phyloP scores from a whole-genome alignment of 1,140 invertebrate genomes.

The Bilobella aurantiaca region DNA sequence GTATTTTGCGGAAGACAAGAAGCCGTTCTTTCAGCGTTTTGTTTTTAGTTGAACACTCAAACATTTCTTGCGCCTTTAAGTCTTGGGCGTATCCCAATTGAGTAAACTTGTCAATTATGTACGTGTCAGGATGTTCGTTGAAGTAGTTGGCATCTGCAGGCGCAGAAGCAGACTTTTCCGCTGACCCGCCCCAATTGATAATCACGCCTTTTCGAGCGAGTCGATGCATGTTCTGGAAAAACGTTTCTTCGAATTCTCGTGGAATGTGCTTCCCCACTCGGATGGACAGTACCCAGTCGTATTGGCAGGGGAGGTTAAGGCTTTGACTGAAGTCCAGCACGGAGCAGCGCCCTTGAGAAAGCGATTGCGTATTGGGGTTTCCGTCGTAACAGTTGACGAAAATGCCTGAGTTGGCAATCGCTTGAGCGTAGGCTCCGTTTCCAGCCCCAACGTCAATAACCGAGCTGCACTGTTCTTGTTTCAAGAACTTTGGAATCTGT shows the following conservation, averaged over 20 bases:
- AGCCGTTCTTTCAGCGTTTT: background rate
- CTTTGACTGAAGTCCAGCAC: background rate
- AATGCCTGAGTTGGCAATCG: background rate
- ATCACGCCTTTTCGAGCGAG: slow-evolving; percentile 1
- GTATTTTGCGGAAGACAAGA: background rate
- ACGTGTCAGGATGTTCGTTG: background rate
- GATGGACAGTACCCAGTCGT: slow-evolving; percentile 20
- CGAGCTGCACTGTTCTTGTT: background rate
- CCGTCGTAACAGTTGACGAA: slow-evolving; percentile 8
- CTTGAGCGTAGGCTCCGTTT: background rate
- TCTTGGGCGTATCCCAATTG: background rate
- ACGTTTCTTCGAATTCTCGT: slow-evolving; percentile 16
- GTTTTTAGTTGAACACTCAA: background rate
- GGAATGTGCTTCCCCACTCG: slow-evolving; percentile 22
- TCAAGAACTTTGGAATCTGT: slow-evolving; percentile 1
- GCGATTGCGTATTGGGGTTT: slow-evolving; percentile 2
- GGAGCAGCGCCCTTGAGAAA: background rate
- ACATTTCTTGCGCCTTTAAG: background rate
- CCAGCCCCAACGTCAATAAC: slow-evolving; percentile 9
- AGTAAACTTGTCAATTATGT: slow-evolving; percentile 1
- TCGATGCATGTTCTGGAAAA: slow-evolving; percentile 1
- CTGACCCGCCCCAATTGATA: slow-evolving; percentile 12
- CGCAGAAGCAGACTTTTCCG: background rate
- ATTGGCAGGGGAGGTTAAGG: background rate
- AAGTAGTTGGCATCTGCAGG: background rate